These are phyloP conservation scores for Vulpes lagopus DNA, from an alignment of 2,113 vertebrate genomes.

Conservation along the genomic window DNA sequence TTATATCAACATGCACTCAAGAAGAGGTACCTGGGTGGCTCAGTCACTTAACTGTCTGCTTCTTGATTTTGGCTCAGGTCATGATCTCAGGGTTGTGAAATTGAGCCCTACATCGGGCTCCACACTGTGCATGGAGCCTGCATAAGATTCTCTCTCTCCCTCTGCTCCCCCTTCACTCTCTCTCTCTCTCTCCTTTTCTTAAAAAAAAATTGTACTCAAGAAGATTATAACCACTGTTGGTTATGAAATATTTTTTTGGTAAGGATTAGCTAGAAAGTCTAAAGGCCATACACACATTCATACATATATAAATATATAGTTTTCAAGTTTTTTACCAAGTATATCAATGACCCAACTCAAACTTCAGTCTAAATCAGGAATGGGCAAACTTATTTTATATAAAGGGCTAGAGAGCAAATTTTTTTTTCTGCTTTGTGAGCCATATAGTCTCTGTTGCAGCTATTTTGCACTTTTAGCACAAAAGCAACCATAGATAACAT, in stretches of 20 bases:
- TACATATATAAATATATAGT: background rate
- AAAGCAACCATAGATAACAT: background rate
- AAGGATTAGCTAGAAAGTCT: constrained; percentile 21
- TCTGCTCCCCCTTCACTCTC: background rate
- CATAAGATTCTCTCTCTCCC: background rate
- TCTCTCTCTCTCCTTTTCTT: background rate
- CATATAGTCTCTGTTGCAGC: background rate
- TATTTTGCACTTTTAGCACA: background rate
- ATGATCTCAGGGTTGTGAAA: background rate
- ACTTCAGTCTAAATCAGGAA: background rate
- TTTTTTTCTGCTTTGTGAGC: background rate
- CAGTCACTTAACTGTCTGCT: background rate
- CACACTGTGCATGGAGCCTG: background rate
- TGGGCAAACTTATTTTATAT: background rate
- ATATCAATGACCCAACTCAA: constrained; percentile 1
- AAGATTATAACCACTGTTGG: background rate
- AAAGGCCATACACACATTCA: background rate
- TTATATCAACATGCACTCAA: background rate
- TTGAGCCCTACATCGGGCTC: background rate
- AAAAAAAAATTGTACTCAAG: background rate
- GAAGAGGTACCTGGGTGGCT: background rate
- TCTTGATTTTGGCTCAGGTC: background rate
- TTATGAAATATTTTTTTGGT: background rate
- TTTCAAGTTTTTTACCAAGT: background rate
- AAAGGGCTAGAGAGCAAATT: background rate